Evolutionary conservation across 2,888 invertebrate genomes (phyloP), one percentile per base, ranked within the genome.

Genomic region (Cephus rjabovi): DNA sequence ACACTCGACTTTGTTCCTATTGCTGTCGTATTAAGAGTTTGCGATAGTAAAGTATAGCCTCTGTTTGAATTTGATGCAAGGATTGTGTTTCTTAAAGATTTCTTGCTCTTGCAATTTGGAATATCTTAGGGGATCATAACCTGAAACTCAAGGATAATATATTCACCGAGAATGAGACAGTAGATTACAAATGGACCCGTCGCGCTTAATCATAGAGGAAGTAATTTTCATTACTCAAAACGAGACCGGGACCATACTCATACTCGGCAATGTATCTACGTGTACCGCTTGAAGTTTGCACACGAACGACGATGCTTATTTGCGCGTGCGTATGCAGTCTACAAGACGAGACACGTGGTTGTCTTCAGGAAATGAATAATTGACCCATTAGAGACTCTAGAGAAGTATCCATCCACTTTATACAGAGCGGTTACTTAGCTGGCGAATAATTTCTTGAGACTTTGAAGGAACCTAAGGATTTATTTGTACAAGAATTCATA

Each of bases 221-320:
- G 83, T 83, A 86, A 87, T 87, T 86, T 86, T 82, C 82, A 85
- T 83, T 81, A 83, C 79, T 82, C 80, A 77, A 85, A 83, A 83
- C 80, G 83, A 81, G 83, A 83, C 79, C 80, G 79, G 77, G 81
- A 35, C 34, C 31, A 35, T 37, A 75, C 37, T 71, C 31, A 74
- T 68, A 73, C 76, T 33, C 56, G 12, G 75, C 34, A 37, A 75
- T 30, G 37, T 77, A 34, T 69, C 35, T 75, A 40, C 31, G 71
- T 33, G 56, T 40, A 78, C 31, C 73, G 56, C 77, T 74, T 79
- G 37, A 68, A 74, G 69, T 35, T 74, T n/a, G 23, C 74, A 15
- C n/a, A 23, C 34, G 74, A 68, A 77, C 30, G 76, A n/a, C 12
- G 15, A n/a, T 30, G 74, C 56, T 73, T 30, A 40, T 40, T 33